Percentiles rank a stretch among this genome's conserved stretches.
Evolutionary conservation across 2,888 invertebrate species (phyloP).

Genomic region (Tethea ocularis): DNA sequence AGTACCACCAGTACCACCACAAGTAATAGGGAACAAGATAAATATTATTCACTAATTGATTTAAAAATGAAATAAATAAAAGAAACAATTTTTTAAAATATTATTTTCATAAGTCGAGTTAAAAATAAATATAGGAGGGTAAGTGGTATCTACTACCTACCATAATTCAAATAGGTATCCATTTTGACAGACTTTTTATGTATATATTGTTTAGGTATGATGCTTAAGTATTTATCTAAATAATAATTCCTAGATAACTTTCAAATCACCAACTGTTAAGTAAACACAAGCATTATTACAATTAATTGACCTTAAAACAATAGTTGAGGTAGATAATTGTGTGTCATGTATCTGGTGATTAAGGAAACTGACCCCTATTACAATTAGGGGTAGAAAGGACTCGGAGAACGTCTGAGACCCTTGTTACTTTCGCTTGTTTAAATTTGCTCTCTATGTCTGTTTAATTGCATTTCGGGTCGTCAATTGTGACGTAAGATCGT

Average conservation of each 20-base stretch:
- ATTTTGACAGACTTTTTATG: too few species aligned
- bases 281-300: not conserved
- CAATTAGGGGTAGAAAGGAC: slow-evolving; percentile 15
- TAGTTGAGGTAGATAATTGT: slow-evolving; percentile 4
- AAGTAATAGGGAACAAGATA: too few species aligned
- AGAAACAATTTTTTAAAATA: too few species aligned
- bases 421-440: slow-evolving; percentile 28
- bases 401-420: slow-evolving; percentile 13
- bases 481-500: slow-evolving; percentile 7
- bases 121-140: too few species aligned
- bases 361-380: slow-evolving; percentile 31
- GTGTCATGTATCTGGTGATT: slow-evolving; percentile 18
- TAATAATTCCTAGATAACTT: not conserved
- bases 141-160: too few species aligned
- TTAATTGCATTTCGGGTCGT: slow-evolving; percentile 33
- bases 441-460: slow-evolving; percentile 25
- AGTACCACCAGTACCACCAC: too few species aligned
- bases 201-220: too few species aligned
- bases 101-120: too few species aligned
- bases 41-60: too few species aligned
- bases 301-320: not conserved
- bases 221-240: too few species aligned
- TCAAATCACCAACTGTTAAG: not conserved
- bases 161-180: too few species aligned
- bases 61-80: too few species aligned